Evolutionary conservation across 2,888 invertebrate genomes (phyloP).

Genomic region (Odontothrips loti): DNA sequence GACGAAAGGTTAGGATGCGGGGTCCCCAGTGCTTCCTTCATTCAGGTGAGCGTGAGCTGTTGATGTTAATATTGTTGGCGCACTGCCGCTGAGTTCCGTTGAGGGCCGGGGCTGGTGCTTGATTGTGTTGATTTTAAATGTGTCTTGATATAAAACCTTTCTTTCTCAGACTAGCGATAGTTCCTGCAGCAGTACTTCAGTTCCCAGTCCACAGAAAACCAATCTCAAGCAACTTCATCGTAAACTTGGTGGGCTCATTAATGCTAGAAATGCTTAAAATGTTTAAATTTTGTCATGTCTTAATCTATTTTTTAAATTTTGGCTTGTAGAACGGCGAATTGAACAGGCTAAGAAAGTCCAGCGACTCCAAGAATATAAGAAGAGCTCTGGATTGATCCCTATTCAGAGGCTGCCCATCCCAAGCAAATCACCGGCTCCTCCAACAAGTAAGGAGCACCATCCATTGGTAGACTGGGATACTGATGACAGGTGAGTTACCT

Average conservation of each 20-base stretch:
- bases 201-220: constrained; percentile 39
- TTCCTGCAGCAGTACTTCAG: constrained; percentile 39
- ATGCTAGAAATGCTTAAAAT: constrained; percentile 40
- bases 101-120: too few relatives aligned
- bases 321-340: constrained; percentile 46
- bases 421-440: constrained; percentile 40
- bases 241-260: constrained; percentile 38
- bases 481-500: constrained; percentile 50
- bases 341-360: constrained; percentile 49
- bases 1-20: constrained; percentile 39
- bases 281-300: constrained; percentile 31
- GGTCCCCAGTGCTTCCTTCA: constrained; percentile 36
- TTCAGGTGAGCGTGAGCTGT: background rate
- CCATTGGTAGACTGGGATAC: constrained; percentile 58
- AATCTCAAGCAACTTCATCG: constrained; percentile 40
- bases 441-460: constrained; percentile 49
- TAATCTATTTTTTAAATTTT: background rate
- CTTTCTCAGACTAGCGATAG: constrained; percentile 39
- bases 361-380: constrained; percentile 47
- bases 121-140: too few relatives aligned
- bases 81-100: too few relatives aligned
- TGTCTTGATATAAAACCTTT: background rate
- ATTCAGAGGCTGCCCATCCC: constrained; percentile 52
- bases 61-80: too few relatives aligned
- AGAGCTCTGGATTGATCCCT: constrained; percentile 48